A percentile compares a stretch with the other conserved stretches of the same genome.
phyloP scores from a whole-genome alignment of 2,113 vertebrate genomes.

The Oncorhynchus mykiss region DNA sequence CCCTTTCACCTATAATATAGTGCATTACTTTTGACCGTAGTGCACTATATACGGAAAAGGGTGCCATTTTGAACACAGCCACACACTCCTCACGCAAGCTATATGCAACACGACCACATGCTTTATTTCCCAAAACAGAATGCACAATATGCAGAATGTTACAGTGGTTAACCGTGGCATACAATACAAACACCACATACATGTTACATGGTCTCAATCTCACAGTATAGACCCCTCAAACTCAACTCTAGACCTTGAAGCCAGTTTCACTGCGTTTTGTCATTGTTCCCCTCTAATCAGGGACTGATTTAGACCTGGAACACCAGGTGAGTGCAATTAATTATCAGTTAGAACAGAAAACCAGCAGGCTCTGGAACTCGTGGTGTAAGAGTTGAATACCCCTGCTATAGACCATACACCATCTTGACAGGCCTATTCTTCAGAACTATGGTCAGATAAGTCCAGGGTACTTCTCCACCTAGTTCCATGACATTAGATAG shows the following conservation, averaged over 20 bases:
- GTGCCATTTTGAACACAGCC: neutral
- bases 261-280: too few species aligned
- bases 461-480: neutral
- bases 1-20: constrained; percentile 13
- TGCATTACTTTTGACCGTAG: constrained; percentile 2
- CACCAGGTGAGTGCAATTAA: too few species aligned
- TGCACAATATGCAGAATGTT: too few species aligned
- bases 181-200: constrained; percentile 8
- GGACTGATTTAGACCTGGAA: too few species aligned
- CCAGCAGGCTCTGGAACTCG: too few species aligned
- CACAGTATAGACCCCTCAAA: neutral
- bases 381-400: too few species aligned
- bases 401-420: neutral
- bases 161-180: too few species aligned
- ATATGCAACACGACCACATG: neutral
- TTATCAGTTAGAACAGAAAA: too few species aligned
- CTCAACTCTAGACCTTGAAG: neutral
- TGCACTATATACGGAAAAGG: neutral
- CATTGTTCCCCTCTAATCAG: too few species aligned
- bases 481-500: neutral
- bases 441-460: neutral
- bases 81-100: neutral
- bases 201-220: constrained; percentile 11
- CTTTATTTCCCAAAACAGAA: neutral
- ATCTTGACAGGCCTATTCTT: neutral